Evolutionary conservation across 2,888 invertebrate species (phyloP).

Genomic region (Drosophila sordidula): DNA sequence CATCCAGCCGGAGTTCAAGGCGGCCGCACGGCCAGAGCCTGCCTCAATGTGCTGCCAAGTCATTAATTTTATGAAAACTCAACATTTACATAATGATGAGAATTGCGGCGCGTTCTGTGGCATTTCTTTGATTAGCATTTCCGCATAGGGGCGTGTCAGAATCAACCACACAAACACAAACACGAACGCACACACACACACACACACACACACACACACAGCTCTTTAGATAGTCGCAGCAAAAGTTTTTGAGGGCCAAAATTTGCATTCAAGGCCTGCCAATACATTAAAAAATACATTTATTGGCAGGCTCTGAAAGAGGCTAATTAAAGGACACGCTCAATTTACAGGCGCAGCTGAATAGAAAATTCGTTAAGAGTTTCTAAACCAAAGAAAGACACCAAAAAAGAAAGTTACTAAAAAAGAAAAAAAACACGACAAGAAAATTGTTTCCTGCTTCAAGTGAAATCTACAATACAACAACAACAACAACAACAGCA

Average conservation of each 20-base stretch:
- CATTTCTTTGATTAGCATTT: constrained; percentile 67
- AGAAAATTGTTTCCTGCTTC: constrained; percentile 60
- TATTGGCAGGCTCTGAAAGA: constrained; percentile 30
- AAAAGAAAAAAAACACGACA: constrained; percentile 27
- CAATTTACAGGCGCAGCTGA: constrained; percentile 27
- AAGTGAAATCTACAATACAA: constrained; percentile 60
- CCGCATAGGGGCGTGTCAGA: constrained; percentile 37
- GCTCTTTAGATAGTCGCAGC: constrained; percentile 24
- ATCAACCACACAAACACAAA: constrained; percentile 11
- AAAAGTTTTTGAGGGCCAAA: constrained; percentile 19
- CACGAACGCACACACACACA: constrained; percentile 15
- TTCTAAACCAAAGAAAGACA: constrained; percentile 30
- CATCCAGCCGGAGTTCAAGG: constrained; percentile 2
- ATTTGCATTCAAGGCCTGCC: constrained; percentile 47
- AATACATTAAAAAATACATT: constrained; percentile 8
- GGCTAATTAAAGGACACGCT: constrained; percentile 39
- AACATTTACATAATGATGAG: constrained; percentile 70
- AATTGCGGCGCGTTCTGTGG: constrained; percentile 32
- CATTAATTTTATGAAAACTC: constrained; percentile 73
- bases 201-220: constrained; percentile 2
- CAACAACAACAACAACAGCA: constrained; percentile 31
- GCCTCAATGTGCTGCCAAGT: constrained; percentile 59
- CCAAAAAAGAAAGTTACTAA: constrained; percentile 50
- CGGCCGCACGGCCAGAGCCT: constrained; percentile 12
- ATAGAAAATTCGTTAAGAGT: constrained; percentile 27